Conservation (phyloP, 2,888 invertebrate genomes). For the Unio delphinus region DNA sequence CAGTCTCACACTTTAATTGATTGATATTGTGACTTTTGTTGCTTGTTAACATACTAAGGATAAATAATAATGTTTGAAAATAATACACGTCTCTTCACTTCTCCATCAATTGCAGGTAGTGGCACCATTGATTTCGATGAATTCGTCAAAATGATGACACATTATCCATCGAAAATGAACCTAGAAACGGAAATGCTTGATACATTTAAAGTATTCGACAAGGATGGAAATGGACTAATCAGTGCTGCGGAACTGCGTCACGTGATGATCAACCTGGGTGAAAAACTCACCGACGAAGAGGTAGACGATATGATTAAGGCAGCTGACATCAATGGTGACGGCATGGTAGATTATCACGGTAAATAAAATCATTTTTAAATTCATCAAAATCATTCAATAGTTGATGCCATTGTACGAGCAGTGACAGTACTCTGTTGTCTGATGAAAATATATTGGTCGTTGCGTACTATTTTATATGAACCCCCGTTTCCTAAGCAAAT, state of each 20-base stretch:
- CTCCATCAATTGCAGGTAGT: constrained; percentile 23
- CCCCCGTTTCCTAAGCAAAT: no score
- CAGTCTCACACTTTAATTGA: no score
- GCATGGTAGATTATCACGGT: constrained; percentile 20
- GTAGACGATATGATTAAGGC: constrained; percentile 20
- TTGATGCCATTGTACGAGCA: no score
- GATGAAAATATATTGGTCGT: no score
- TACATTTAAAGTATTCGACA: constrained; percentile 46
- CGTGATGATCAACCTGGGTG: constrained; percentile 19
- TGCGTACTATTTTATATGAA: no score
- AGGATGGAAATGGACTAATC: constrained; percentile 41
- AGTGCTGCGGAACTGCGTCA: constrained; percentile 20
- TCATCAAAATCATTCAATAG: no score
- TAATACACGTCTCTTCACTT: no score
- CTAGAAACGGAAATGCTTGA: constrained; percentile 48
- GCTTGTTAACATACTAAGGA: no score
- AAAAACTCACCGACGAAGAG: constrained; percentile 19
- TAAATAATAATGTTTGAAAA: no score
- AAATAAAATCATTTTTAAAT: background rate
- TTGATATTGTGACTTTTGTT: no score
- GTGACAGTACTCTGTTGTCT: no score
- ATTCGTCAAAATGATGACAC: constrained; percentile 46
- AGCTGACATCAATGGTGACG: constrained; percentile 19
- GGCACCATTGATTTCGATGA: constrained; percentile 47
- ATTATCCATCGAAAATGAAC: constrained; percentile 33